Evolutionary conservation across 2,888 invertebrate genomes (phyloP).

Genomic region (Catotricha subobsoleta): DNA sequence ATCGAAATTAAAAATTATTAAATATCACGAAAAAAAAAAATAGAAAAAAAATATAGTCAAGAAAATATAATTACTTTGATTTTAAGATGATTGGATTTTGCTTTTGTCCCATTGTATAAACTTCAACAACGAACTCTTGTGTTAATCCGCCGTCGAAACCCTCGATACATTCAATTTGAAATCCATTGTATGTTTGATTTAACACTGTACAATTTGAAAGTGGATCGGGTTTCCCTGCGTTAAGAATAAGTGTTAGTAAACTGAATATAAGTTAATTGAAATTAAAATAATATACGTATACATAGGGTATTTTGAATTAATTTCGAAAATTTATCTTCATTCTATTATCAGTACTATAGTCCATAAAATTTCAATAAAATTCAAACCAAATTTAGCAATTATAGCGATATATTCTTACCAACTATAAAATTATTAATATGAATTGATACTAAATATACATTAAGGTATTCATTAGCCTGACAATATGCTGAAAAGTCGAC

Average conservation of each 20-base stretch:
- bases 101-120: slow-evolving; percentile 34
- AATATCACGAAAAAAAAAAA: neutral
- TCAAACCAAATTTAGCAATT: too few relatives aligned
- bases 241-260: neutral
- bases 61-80: slow-evolving; percentile 23
- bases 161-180: slow-evolving; percentile 53
- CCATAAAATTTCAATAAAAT: too few relatives aligned
- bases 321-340: too few relatives aligned
- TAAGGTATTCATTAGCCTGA: too few relatives aligned
- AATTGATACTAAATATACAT: too few relatives aligned
- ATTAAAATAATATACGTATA: too few relatives aligned
- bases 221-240: slow-evolving; percentile 50
- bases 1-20: neutral
- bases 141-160: slow-evolving; percentile 56
- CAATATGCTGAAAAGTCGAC: too few relatives aligned
- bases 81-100: slow-evolving; percentile 28
- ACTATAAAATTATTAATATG: too few relatives aligned
- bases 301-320: too few relatives aligned
- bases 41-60: neutral
- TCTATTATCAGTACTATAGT: too few relatives aligned
- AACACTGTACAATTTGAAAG: slow-evolving; percentile 53
- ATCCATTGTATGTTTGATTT: slow-evolving; percentile 53
- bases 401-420: too few relatives aligned
- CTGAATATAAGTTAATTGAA: too few relatives aligned
- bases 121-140: slow-evolving; percentile 56